A percentile compares a stretch with the other conserved stretches of the same genome.
phyloP scores from a whole-genome alignment of 2,888 invertebrate genomes.

The Thymelicus sylvestris region DNA sequence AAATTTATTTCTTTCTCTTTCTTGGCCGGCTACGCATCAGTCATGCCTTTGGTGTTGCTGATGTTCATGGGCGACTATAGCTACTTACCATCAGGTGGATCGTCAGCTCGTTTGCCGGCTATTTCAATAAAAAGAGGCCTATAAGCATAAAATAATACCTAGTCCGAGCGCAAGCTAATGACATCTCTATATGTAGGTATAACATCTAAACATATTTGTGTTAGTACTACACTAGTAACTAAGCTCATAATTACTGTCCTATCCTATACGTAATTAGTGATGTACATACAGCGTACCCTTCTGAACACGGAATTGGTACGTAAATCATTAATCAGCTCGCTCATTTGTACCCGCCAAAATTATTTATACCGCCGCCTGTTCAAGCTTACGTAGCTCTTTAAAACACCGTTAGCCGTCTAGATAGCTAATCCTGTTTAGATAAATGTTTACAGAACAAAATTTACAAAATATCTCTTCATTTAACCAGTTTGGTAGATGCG shows the following conservation, averaged over 20 bases:
- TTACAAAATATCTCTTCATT: slow-evolving; percentile 6
- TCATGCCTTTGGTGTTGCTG: too few relatives aligned
- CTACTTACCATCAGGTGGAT: too few relatives aligned
- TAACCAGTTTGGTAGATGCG: too few relatives aligned
- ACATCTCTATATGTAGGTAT: too few relatives aligned
- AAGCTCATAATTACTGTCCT: background rate
- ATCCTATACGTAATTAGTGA: background rate
- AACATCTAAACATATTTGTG: too few relatives aligned
- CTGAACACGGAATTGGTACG: slow-evolving; percentile 73
- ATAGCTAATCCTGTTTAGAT: slow-evolving; percentile 48
- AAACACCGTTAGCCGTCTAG: slow-evolving; percentile 66
- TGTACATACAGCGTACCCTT: slow-evolving; percentile 45
- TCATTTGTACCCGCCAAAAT: slow-evolving; percentile 82
- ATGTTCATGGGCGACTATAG: too few relatives aligned
- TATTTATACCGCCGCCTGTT: slow-evolving; percentile 71
- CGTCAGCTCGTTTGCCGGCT: too few relatives aligned
- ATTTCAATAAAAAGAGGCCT: too few relatives aligned
- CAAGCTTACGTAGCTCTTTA: slow-evolving; percentile 71
- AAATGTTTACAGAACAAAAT: slow-evolving; percentile 32
- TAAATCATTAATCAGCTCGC: slow-evolving; percentile 83
- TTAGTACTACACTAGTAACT: background rate
- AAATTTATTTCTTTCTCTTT: too few relatives aligned
- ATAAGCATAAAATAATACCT: too few relatives aligned
- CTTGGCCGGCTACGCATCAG: too few relatives aligned
- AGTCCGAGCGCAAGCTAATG: too few relatives aligned